Conservation (phyloP, 2,113 vertebrate genomes). For the Takifugu bimaculatus region DNA sequence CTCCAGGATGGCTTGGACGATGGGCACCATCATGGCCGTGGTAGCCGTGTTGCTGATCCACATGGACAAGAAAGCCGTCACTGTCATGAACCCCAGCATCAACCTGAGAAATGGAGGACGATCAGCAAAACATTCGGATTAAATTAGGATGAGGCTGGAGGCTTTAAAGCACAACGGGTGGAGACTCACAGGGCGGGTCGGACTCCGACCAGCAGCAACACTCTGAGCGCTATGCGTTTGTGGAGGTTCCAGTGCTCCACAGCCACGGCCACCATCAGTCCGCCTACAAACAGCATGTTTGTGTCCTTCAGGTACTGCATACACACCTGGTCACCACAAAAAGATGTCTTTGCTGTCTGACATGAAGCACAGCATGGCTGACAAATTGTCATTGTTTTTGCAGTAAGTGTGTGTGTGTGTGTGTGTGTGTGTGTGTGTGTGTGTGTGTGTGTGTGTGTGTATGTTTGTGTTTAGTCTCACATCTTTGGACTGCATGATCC, state of each 20-base stretch:
- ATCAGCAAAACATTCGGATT: background rate
- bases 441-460: background rate
- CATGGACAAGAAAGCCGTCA: conserved; percentile 96
- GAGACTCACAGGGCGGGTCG: conserved; percentile 84
- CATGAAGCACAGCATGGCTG: no score
- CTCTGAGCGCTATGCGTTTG: conserved; percentile 87
- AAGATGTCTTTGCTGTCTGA: background rate
- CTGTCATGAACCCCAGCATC: conserved; percentile 93
- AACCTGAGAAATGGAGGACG: conserved; percentile 69
- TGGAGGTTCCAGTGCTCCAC: conserved; percentile 94
- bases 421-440: background rate
- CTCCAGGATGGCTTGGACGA: conserved; percentile 88
- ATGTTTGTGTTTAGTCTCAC: conserved; percentile 59
- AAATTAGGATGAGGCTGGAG: background rate
- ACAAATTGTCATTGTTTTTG: background rate
- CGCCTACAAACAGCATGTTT: conserved; percentile 93
- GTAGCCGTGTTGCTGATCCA: conserved; percentile 99
- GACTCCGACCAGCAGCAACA: conserved; percentile 85
- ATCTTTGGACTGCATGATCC: conserved; percentile 84
- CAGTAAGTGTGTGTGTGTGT: background rate
- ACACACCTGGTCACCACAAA: conserved; percentile 79
- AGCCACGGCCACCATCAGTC: conserved; percentile 88
- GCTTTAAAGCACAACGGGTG: background rate
- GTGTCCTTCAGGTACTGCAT: conserved; percentile 96
- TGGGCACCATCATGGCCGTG: conserved; percentile 97